Conservation (phyloP, 2,113 vertebrate genomes). For the Aphyosemion australe region DNA sequence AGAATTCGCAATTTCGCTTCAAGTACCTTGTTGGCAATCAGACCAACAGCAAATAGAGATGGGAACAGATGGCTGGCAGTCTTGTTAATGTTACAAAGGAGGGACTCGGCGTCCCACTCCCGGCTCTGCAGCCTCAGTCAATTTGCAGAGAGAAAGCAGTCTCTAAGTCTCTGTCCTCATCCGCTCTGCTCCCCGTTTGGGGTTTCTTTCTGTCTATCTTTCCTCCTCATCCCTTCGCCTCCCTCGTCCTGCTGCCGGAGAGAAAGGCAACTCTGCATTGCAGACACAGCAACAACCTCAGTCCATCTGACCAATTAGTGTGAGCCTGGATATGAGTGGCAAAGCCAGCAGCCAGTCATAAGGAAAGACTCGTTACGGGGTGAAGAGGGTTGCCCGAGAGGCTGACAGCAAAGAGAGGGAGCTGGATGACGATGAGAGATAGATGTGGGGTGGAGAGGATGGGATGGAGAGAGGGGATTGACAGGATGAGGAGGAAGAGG, state of each 20-base stretch:
- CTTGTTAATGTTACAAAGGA: conserved; percentile 46
- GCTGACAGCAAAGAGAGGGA: conserved; percentile 35
- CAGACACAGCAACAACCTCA: conserved; percentile 78
- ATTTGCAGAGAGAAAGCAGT: conserved; percentile 44
- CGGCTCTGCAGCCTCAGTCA: conserved; percentile 39
- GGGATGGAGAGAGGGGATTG: conserved; percentile 20
- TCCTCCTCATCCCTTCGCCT: conserved; percentile 23
- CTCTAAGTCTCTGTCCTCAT: conserved; percentile 50
- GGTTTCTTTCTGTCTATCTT: conserved; percentile 24
- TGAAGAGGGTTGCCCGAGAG: conserved; percentile 40
- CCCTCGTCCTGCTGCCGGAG: conserved; percentile 40
- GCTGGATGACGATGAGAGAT: conserved; percentile 56
- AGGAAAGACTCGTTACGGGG: conserved; percentile 42
- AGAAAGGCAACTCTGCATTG: conserved; percentile 75
- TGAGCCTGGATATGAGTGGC: conserved; percentile 68
- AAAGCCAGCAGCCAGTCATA: conserved; percentile 66
- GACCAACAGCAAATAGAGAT: conserved; percentile 48
- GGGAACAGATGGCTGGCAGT: conserved; percentile 43
- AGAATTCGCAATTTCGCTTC: conserved; percentile 40
- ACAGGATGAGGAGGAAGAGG: conserved; percentile 23
- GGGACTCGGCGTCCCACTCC: conserved; percentile 26
- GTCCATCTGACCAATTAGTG: conserved; percentile 71
- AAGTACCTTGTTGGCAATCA: conserved; percentile 42
- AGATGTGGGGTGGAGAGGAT: conserved; percentile 35
- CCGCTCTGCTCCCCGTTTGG: conserved; percentile 24